Conservation (phyloP, 1,140 invertebrate genomes). For the Drosophila tristis region DNA sequence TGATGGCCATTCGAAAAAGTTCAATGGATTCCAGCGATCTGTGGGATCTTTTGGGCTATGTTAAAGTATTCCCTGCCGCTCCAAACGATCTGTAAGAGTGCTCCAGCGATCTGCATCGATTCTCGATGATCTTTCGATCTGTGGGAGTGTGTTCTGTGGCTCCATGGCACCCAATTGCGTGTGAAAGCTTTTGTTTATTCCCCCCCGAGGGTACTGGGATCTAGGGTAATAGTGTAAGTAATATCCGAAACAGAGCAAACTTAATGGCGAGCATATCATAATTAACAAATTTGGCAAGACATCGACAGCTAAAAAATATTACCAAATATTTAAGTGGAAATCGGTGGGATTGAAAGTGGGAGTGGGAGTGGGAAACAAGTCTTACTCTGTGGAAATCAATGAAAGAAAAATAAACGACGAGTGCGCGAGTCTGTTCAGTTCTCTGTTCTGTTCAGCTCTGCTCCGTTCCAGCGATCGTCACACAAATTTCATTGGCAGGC, state of each 20-base stretch:
- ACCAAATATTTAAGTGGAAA: slow-evolving; percentile 49
- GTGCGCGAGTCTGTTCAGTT: too few species aligned
- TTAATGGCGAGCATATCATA: slow-evolving; percentile 65
- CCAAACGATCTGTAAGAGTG: too few species aligned
- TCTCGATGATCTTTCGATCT: too few species aligned
- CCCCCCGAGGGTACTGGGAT: slow-evolving; percentile 22
- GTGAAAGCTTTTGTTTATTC: slow-evolving; percentile 55
- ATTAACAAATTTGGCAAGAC: slow-evolving; percentile 65
- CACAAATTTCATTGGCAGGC: slow-evolving; percentile 46
- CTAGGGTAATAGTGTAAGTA: slow-evolving; percentile 36
- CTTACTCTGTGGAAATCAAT: slow-evolving; percentile 16
- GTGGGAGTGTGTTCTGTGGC: background rate
- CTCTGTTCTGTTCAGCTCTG: too few species aligned
- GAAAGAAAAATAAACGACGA: background rate
- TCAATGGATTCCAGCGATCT: slow-evolving; percentile 56
- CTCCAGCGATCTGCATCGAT: background rate
- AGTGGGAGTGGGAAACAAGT: too few species aligned
- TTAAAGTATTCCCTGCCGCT: too few species aligned
- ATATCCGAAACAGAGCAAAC: slow-evolving; percentile 11
- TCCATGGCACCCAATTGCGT: slow-evolving; percentile 32
- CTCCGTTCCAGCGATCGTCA: slow-evolving; percentile 21
- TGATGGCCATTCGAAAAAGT: slow-evolving; percentile 71
- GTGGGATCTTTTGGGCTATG: too few species aligned
- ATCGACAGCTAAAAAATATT: slow-evolving; percentile 35
- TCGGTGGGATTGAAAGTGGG: background rate